A percentile compares a stretch with the other conserved stretches of the same genome.
These are phyloP conservation scores for Metalampra italica DNA, from an alignment of 2,888 invertebrate genomes.

Conservation along the genomic window DNA sequence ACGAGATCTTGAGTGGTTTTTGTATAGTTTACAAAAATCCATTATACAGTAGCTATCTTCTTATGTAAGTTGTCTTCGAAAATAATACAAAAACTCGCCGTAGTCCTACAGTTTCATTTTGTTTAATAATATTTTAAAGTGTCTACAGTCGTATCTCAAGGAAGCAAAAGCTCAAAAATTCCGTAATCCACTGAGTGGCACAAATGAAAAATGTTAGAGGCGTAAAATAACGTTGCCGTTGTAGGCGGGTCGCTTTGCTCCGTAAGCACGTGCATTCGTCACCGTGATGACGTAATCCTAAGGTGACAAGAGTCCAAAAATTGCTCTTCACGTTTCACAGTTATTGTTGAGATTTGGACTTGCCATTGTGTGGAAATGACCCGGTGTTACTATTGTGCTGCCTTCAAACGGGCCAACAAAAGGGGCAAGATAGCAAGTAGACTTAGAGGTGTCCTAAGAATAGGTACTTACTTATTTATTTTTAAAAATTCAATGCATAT, in stretches of 20 bases:
- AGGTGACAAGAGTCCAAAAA: slow-evolving; percentile 43
- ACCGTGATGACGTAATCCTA: slow-evolving; percentile 35
- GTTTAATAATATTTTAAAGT: too few species aligned
- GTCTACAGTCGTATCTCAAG: too few species aligned
- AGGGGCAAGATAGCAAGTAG: not conserved
- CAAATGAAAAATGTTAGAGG: slow-evolving; percentile 27
- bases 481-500: too few species aligned
- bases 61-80: too few species aligned
- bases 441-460: too few species aligned
- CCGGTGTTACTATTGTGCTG: slow-evolving; percentile 26
- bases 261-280: slow-evolving; percentile 36
- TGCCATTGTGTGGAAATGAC: slow-evolving; percentile 40
- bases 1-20: too few species aligned
- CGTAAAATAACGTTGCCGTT: slow-evolving; percentile 17
- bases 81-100: too few species aligned
- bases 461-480: too few species aligned
- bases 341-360: slow-evolving; percentile 57
- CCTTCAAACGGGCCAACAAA: slow-evolving; percentile 17
- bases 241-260: slow-evolving; percentile 12
- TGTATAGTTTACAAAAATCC: too few species aligned
- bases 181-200: not conserved
- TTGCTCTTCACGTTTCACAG: slow-evolving; percentile 34
- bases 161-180: not conserved
- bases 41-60: too few species aligned
- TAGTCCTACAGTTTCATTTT: too few species aligned